Conservation (phyloP, 2,888 invertebrate species). For the Metellina segmentata region DNA sequence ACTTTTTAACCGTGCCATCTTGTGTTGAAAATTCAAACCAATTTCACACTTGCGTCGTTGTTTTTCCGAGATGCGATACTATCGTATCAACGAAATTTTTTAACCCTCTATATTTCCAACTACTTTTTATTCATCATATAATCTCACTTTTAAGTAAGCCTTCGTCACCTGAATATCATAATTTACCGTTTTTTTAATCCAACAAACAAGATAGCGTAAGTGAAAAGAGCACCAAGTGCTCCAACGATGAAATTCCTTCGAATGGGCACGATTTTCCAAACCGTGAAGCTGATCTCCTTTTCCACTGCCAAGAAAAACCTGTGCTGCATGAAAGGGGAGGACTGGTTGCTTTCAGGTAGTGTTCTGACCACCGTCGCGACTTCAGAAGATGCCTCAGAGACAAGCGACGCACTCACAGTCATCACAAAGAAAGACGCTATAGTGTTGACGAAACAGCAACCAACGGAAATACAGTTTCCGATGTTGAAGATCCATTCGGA, state of each 20-base stretch:
- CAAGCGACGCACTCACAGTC: background rate
- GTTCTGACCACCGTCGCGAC: background rate
- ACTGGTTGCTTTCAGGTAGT: background rate
- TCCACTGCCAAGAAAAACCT: background rate
- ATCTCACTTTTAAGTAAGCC: too few species aligned
- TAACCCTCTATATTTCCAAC: too few species aligned
- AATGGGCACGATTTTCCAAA: constrained; percentile 4
- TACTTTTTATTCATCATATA: too few species aligned
- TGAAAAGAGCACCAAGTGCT: background rate
- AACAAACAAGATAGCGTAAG: background rate
- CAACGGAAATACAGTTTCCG: background rate
- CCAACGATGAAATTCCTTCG: constrained; percentile 5
- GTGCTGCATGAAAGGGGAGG: background rate
- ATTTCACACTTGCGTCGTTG: too few species aligned
- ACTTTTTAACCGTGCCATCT: too few species aligned
- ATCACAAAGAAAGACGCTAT: background rate
- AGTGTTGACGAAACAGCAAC: background rate
- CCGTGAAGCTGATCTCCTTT: background rate
- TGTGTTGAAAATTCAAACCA: too few species aligned
- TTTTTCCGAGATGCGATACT: too few species aligned
- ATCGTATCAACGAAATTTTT: too few species aligned
- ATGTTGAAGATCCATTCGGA: too few species aligned
- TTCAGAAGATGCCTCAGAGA: constrained; percentile 11
- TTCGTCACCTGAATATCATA: too few species aligned
- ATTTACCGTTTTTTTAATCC: background rate